Evolutionary conservation across 2,888 invertebrate genomes (phyloP), one percentile per base, ranked within the genome.

Genomic region (Yponomeuta cagnagella): DNA sequence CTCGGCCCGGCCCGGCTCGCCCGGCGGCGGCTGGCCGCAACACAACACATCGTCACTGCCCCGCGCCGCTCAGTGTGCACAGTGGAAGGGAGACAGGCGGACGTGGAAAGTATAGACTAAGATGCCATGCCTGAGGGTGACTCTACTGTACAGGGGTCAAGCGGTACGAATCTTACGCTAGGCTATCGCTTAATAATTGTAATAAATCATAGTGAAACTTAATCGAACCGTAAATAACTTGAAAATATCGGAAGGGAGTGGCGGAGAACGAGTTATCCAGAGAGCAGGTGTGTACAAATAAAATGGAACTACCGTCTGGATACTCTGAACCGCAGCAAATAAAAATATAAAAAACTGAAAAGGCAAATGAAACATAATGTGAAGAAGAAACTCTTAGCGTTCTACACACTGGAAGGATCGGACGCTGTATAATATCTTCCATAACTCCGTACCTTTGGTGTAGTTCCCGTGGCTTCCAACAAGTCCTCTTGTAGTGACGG

Each of bases 301-400:
- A 30, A 65, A 30, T 65, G 1, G 4, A 65, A 6, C 1, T 5
- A 65, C 65, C 10, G 30, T 65, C 68, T 68, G 68, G 68, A 68
- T 48, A 23, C 68, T 69, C 69, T 69, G 3, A 79, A 78, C 80
- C 82, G 72, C 75, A 78, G 87, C 88, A 87, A 87, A 80, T 83
- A 70, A 87, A 80, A 81, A 66, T 67, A 76, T 72, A 87, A 83
- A 71, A 79, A 88, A 80, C 82, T 75, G 76, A 85, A 82, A 82
- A 76, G 74, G 89, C 89, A 89, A 89, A 85, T 82, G 69, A 89
- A 82, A 85, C 70, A 73, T 82, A 89, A 88, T 77, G 84, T 83
- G 86, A 82, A 84, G 73, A 33, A 63, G 15, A 69, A 69, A 58
- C 6, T 52, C 33, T 33, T 9, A 48, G 67, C 65, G 2, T 65